These are phyloP conservation scores for Galerucella pusilla DNA, from an alignment of 2,888 invertebrate species.

Conservation along the genomic window DNA sequence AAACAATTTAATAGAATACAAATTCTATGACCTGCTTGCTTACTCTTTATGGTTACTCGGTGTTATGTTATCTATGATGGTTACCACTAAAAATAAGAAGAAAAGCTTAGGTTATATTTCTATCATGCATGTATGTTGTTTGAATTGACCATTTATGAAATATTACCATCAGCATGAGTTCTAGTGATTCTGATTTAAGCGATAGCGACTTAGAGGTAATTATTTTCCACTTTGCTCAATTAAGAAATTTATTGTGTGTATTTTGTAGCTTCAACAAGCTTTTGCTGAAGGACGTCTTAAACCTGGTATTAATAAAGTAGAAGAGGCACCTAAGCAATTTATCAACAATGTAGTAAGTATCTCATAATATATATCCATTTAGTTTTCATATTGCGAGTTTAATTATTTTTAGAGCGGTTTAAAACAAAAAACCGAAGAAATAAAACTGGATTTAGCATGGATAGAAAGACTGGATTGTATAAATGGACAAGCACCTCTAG, in stretches of 20 bases:
- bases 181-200: constrained; percentile 56
- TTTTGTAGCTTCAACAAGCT: constrained; percentile 86
- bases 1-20: neutral
- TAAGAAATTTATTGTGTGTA: constrained; percentile 23
- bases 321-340: constrained; percentile 69
- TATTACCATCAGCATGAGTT: constrained; percentile 38
- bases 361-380: constrained; percentile 35
- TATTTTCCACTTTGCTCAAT: neutral
- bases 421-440: constrained; percentile 76
- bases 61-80: no score
- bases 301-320: constrained; percentile 83
- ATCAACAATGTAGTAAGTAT: constrained; percentile 80
- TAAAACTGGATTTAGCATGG: constrained; percentile 84
- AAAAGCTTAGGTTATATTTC: neutral
- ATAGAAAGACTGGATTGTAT: constrained; percentile 85
- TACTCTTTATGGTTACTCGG: neutral
- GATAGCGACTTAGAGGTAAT: constrained; percentile 58
- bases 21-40: neutral
- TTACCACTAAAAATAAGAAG: neutral
- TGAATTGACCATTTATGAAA: neutral
- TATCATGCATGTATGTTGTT: neutral
- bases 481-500: constrained; percentile 81
- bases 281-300: constrained; percentile 87
- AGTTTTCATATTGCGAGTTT: constrained; percentile 39
- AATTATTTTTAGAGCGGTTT: constrained; percentile 68